Base-by-base conservation (phyloP, 1,140 invertebrate species). In the Temnothorax nylanderi region DNA sequence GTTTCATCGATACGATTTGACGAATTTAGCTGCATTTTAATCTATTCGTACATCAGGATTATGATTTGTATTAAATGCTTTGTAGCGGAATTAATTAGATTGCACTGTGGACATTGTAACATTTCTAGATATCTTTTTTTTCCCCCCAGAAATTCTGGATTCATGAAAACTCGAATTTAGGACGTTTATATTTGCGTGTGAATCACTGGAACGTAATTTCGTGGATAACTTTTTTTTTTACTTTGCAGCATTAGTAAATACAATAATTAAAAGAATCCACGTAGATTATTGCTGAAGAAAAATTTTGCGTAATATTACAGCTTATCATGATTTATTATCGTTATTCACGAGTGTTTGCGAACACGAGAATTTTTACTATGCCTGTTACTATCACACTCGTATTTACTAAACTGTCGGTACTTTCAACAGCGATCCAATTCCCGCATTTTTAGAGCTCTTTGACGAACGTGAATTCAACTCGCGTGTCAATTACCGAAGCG, bases 401-500 rank as follows among this genome's bases (percentile, higher is more conserved):
- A 84, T 84, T 84, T 84, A 60, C 37, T 13, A 49, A 84, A 75
- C 41, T 74, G 56, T 26, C 32, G 26, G 78, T 58, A 47, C 80
- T 82, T 74, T 58, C 67, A 74, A 82, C 51, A 58, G 67, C 80
- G 10, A 21, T 13, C 47, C 77, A 47, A 71, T 81, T 71, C 47
- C 41, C 54, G 54, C 80, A 32, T 60, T 84, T 75, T 75, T 47
- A 56, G 54, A 74, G 80, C 69, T 75, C 80, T 84, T 72, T 78
- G 74, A 64, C 71, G 88, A 82, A 71, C 84, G 58, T 56, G 87
- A 58, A 74, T 44, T 67, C 71, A 89, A 58, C 87, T 76, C 62
- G 56, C 77, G 49, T 75, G 89, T 86, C 88, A 90, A 90, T 90
- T 90, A 90, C 85, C 74, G 85, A 84, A 89, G 81, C 89, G 88